Percentiles rank a stretch among this genome's conserved stretches.
These are phyloP conservation scores for Rambutsinella grinnellia DNA, from an alignment of 2,888 invertebrate species.

Conservation along the genomic window DNA sequence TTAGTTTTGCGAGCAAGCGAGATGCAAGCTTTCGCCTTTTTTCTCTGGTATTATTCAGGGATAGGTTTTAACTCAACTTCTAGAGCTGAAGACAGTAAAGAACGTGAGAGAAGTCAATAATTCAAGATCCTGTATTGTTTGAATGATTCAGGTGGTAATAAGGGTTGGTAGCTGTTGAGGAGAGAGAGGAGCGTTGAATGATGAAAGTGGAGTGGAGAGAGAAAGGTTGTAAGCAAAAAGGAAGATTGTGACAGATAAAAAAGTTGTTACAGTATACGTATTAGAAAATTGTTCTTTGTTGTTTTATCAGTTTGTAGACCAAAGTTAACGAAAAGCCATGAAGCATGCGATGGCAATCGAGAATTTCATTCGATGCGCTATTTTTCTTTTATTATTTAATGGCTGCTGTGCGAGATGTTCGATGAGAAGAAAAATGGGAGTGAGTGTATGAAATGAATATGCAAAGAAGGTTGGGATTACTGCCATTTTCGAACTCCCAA, in stretches of 20 bases:
- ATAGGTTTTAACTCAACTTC: neutral
- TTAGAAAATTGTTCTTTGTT: neutral
- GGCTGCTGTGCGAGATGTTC: neutral
- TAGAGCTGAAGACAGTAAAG: neutral
- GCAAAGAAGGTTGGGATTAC: neutral
- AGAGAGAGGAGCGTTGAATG: neutral
- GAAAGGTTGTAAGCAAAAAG: neutral
- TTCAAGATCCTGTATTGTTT: conserved; percentile 19
- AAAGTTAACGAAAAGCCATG: neutral
- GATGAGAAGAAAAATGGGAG: neutral
- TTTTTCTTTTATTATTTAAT: neutral
- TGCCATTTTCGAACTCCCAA: neutral
- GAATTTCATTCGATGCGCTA: neutral
- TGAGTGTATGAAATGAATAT: neutral
- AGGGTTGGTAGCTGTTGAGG: conserved; percentile 23
- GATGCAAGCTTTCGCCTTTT: neutral
- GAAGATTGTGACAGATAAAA: neutral
- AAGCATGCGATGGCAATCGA: neutral
- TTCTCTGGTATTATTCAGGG: neutral
- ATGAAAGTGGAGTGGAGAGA: neutral
- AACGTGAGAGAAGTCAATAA: neutral
- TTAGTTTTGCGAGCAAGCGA: neutral
- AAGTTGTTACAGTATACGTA: neutral
- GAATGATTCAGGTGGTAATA: conserved; percentile 48
- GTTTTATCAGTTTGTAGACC: neutral